Percentiles rank a stretch among this genome's conserved stretches.
Evolutionary conservation across 2,113 vertebrate species (phyloP).

Genomic region (Shinisaurus crocodilurus): DNA sequence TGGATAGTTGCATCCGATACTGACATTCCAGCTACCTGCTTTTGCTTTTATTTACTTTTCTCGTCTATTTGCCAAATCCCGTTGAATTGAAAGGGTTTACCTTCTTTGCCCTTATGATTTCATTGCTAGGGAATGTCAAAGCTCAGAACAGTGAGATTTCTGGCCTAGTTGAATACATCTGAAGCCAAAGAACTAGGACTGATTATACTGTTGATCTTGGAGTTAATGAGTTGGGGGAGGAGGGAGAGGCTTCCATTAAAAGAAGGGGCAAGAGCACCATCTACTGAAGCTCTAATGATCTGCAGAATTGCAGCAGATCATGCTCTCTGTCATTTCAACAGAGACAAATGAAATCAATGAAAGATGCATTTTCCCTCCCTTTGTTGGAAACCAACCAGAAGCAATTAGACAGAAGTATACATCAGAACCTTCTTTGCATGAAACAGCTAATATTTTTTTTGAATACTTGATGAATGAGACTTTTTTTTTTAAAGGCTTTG

Average conservation of each 20-base stretch:
- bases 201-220: slow-evolving; percentile 4
- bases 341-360: neutral
- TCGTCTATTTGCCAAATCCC: slow-evolving; percentile 22
- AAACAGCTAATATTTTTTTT: neutral
- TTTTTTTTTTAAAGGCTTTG: neutral
- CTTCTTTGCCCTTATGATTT: slow-evolving; percentile 20
- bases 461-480: neutral
- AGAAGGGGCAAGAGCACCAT: slow-evolving; percentile 59
- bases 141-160: slow-evolving; percentile 17
- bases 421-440: neutral
- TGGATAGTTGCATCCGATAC: neutral
- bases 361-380: neutral
- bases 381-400: neutral
- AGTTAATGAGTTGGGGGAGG: neutral
- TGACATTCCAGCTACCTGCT: slow-evolving; percentile 22
- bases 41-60: slow-evolving; percentile 14
- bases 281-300: slow-evolving; percentile 24
- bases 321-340: neutral
- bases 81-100: slow-evolving; percentile 18
- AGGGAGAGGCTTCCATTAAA: neutral
- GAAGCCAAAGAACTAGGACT: neutral
- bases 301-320: neutral
- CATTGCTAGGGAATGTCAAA: slow-evolving; percentile 10
- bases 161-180: neutral
- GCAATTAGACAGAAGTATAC: neutral